A percentile compares a stretch with the other conserved stretches of the same genome.
These are phyloP conservation scores for Virgularia gustaviana DNA, from an alignment of 92 coral and sea anemone species.

Conservation along the genomic window DNA sequence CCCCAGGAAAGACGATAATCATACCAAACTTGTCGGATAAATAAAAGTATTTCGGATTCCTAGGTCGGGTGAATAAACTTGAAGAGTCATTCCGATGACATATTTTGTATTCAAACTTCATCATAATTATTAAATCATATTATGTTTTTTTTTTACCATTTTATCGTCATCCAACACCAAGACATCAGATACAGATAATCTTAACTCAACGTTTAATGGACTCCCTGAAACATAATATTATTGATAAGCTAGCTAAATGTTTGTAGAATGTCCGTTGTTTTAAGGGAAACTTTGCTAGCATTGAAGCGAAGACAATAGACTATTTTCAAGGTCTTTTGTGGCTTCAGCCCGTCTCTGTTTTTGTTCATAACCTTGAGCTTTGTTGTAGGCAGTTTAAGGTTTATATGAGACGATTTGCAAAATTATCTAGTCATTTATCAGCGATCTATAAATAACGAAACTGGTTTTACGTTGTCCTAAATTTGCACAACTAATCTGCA, in stretches of 20 bases:
- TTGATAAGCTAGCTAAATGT: neutral
- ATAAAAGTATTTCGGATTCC: conserved; percentile 47
- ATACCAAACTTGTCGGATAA: conserved; percentile 52
- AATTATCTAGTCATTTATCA: no score
- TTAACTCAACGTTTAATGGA: conserved; percentile 1
- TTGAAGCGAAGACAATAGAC: no score
- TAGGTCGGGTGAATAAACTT: neutral
- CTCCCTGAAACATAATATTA: neutral
- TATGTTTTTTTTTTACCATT: conserved; percentile 5
- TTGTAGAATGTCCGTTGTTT: neutral
- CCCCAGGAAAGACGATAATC: conserved; percentile 41
- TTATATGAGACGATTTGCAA: no score
- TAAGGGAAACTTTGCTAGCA: no score
- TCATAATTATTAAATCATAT: neutral
- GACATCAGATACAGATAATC: conserved; percentile 1
- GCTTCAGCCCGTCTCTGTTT: no score
- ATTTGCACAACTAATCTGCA: no score
- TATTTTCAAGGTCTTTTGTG: no score
- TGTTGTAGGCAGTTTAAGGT: no score
- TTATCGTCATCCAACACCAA: conserved; percentile 3
- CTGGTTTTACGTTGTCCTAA: no score
- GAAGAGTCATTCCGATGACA: neutral
- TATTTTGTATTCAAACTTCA: neutral
- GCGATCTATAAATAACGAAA: no score
- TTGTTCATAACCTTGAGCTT: no score